Percentiles rank a stretch among this genome's conserved stretches.
These are phyloP conservation scores for Rhinoptilus africanus DNA, from an alignment of 2,113 vertebrate genomes.

Conservation along the genomic window DNA sequence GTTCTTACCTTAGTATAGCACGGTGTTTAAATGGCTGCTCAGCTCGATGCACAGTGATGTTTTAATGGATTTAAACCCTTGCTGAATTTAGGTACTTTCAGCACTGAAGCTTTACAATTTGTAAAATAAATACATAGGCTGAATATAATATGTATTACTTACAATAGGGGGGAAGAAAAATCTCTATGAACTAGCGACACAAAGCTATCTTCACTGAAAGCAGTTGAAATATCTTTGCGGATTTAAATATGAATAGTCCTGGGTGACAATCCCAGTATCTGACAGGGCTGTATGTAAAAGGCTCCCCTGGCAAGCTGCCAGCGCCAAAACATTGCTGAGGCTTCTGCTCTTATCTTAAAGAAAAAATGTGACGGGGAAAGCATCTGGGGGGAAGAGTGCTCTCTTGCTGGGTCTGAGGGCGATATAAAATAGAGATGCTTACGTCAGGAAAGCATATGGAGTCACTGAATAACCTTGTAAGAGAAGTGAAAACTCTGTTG, in stretches of 20 bases:
- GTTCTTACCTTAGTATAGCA: background rate
- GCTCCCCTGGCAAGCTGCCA: background rate
- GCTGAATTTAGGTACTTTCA: background rate
- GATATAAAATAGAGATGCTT: background rate
- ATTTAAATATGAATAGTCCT: background rate
- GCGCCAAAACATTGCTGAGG: background rate
- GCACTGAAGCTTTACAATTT: background rate
- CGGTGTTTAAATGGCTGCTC: background rate
- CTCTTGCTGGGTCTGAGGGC: background rate
- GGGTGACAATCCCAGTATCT: background rate
- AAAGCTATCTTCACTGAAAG: background rate
- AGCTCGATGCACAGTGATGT: rapidly evolving
- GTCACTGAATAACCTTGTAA: background rate
- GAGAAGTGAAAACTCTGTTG: background rate
- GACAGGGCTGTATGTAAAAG: background rate
- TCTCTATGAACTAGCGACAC: background rate
- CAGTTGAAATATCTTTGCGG: background rate
- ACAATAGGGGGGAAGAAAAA: rapidly evolving
- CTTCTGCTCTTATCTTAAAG: background rate
- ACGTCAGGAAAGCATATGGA: rapidly evolving
- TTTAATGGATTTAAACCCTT: background rate
- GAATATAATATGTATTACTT: background rate
- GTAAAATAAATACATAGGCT: background rate
- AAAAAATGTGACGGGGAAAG: background rate
- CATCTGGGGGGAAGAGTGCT: too few species aligned